These are phyloP conservation scores for Cettia cetti DNA, from an alignment of 2,113 vertebrate species.

Conservation along the genomic window DNA sequence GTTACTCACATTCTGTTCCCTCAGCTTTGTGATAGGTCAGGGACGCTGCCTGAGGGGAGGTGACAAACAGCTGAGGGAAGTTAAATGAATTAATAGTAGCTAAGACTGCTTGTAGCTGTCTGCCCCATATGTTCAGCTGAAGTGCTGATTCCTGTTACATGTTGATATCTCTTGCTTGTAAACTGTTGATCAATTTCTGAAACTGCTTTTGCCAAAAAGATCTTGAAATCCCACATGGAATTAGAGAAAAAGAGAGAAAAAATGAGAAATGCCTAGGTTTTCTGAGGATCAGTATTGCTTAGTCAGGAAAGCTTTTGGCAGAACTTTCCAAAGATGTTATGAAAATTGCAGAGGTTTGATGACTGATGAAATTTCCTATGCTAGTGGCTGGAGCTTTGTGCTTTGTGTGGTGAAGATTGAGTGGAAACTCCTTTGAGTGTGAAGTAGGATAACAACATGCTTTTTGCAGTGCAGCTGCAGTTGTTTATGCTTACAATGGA, in stretches of 20 bases:
- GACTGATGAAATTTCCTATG: neutral
- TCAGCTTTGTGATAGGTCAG: neutral
- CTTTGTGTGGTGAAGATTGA: neutral
- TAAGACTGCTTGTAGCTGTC: neutral
- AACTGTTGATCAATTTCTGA: neutral
- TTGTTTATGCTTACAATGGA: neutral
- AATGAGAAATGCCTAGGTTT: neutral
- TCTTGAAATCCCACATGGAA: neutral
- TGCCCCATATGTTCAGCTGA: fast-evolving
- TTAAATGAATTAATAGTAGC: neutral
- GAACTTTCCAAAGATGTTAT: neutral
- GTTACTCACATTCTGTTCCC: neutral
- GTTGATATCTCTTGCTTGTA: neutral
- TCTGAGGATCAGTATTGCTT: neutral
- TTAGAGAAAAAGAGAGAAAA: neutral
- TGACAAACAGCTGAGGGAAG: neutral
- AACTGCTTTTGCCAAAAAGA: neutral
- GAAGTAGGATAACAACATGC: neutral
- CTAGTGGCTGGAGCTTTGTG: neutral
- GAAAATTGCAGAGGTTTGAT: neutral
- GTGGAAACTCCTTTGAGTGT: neutral
- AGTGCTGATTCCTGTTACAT: neutral
- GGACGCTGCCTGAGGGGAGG: neutral
- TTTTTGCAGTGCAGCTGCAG: neutral
- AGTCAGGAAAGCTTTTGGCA: neutral